A percentile compares a stretch with the other conserved stretches of the same genome.
These are phyloP conservation scores for Clusia tigrina DNA, from an alignment of 2,888 invertebrate species.

Conservation along the genomic window DNA sequence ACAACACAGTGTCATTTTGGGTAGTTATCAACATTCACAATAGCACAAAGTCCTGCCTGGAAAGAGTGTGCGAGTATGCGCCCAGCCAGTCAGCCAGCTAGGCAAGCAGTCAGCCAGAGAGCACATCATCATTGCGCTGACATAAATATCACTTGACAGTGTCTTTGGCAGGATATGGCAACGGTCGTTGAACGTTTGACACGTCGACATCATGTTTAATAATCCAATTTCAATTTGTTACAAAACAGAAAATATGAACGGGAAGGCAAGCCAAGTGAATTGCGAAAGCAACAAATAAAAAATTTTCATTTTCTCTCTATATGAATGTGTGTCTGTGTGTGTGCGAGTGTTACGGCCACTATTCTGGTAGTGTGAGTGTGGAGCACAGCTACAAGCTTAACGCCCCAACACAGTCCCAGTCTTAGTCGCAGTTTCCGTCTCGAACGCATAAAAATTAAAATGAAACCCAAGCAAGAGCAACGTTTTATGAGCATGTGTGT, in stretches of 20 bases:
- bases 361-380: too few relatives aligned
- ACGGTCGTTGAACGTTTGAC: constrained; percentile 5
- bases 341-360: not conserved
- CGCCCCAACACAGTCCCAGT: too few relatives aligned
- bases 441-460: too few relatives aligned
- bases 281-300: too few relatives aligned
- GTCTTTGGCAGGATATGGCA: not conserved
- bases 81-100: not conserved
- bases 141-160: constrained; percentile 4
- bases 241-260: constrained; percentile 6
- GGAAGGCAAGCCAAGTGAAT: not conserved
- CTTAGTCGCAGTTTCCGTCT: too few relatives aligned
- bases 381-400: too few relatives aligned
- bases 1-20: not conserved
- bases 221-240: constrained; percentile 22
- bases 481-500: too few relatives aligned
- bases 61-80: too few relatives aligned
- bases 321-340: constrained; percentile 1
- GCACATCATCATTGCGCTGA: too few relatives aligned
- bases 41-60: too few relatives aligned
- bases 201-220: constrained; percentile 15
- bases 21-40: not conserved
- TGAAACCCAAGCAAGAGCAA: too few relatives aligned
- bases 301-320: too few relatives aligned
- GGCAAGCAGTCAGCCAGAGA: not conserved